Percentiles rank a stretch among this genome's conserved stretches.
Conservation (phyloP, 1,140 invertebrate genomes). For the Cotesia glomerata region DNA sequence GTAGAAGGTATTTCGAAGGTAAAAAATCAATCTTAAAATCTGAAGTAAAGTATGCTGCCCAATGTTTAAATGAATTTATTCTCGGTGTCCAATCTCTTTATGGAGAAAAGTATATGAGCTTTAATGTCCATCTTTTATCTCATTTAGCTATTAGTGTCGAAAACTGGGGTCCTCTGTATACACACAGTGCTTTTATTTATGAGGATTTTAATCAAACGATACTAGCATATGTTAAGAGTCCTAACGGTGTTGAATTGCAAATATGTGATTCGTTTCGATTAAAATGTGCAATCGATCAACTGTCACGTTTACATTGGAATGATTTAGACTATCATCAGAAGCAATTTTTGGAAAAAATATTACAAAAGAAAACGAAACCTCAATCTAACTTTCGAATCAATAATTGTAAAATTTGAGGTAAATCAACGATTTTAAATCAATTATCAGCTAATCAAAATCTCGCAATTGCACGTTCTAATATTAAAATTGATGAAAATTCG, state of each 20-base stretch:
- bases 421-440: background rate
- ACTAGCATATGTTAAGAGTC: background rate
- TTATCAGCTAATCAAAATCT: background rate
- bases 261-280: background rate
- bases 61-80: conserved; percentile 25
- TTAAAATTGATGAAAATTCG: background rate
- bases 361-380: background rate
- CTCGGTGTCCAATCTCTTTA: conserved; percentile 25
- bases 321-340: background rate
- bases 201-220: background rate
- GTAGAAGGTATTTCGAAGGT: conserved; percentile 21
- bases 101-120: conserved; percentile 23
- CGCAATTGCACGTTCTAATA: background rate
- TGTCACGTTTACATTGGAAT: background rate
- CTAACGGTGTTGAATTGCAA: too few relatives aligned
- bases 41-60: conserved; percentile 21
- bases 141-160: conserved; percentile 29
- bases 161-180: conserved; percentile 36
- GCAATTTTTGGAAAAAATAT: background rate
- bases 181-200: background rate
- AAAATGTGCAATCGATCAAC: background rate
- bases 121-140: conserved; percentile 32
- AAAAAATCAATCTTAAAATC: conserved; percentile 10
- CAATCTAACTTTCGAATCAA: background rate
- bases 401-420: background rate